Conservation (phyloP, 2,888 invertebrate genomes). For the Luperina testacea region DNA sequence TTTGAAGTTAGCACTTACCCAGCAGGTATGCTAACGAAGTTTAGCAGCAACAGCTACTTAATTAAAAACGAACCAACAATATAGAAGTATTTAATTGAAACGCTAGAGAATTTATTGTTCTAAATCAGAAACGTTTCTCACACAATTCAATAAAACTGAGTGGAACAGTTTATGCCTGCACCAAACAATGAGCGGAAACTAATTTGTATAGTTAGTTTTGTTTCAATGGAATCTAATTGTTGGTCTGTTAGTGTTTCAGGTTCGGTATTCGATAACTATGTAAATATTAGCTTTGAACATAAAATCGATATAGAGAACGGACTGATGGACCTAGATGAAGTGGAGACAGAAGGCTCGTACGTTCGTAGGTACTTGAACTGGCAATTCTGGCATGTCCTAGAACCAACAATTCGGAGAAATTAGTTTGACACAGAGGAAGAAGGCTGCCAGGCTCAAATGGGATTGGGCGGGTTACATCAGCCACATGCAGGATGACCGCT, state of each 20-base stretch:
- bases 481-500: too few species aligned
- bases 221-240: conserved; percentile 48
- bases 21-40: conserved; percentile 5
- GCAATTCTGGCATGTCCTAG: neutral
- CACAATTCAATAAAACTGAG: conserved; percentile 43
- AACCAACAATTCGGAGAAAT: too few species aligned
- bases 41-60: neutral
- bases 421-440: too few species aligned
- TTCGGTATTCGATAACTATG: conserved; percentile 49
- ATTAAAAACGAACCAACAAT: neutral
- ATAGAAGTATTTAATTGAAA: conserved; percentile 41
- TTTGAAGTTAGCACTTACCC: neutral
- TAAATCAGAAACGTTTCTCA: conserved; percentile 48
- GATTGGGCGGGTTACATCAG: too few species aligned
- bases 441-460: too few species aligned
- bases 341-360: neutral
- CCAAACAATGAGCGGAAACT: conserved; percentile 58
- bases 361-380: neutral
- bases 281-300: conserved; percentile 51
- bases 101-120: conserved; percentile 29
- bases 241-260: conserved; percentile 40
- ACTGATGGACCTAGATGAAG: neutral
- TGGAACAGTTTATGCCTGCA: conserved; percentile 36
- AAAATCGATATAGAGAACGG: conserved; percentile 24
- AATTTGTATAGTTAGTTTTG: conserved; percentile 56